Evolutionary conservation across 2,797 vertebrate genomes (phyloP).

Genomic region (Artibeus jamaicensis): DNA sequence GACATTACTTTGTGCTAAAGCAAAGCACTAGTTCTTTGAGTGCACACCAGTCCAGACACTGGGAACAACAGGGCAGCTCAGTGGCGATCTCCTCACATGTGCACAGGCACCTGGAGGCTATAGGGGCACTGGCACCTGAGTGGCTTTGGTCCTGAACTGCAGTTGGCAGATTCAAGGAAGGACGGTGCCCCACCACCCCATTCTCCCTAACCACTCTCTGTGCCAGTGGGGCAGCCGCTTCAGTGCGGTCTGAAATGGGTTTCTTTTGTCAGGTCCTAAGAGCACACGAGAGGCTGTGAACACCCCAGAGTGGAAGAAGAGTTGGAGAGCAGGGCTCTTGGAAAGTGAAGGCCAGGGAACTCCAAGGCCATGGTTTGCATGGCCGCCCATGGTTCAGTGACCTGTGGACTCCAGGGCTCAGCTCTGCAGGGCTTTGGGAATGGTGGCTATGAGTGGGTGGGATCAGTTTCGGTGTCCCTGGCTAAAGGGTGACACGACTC

Average conservation of each 20-base stretch:
- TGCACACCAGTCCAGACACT: neutral
- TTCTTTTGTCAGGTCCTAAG: constrained; percentile 7
- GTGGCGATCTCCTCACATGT: neutral
- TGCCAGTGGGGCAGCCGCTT: neutral
- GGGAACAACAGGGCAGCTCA: constrained; percentile 47
- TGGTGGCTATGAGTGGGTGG: constrained; percentile 50
- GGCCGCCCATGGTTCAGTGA: neutral
- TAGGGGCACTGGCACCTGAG: neutral
- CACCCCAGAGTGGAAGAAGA: neutral
- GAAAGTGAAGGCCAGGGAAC: neutral
- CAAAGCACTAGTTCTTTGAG: constrained; percentile 44
- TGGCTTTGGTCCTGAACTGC: neutral
- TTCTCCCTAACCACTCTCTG: neutral
- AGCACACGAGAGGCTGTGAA: neutral
- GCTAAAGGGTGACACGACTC: constrained; percentile 75
- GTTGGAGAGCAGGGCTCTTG: neutral
- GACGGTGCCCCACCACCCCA: neutral
- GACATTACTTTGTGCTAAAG: constrained; percentile 63
- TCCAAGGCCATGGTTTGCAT: neutral
- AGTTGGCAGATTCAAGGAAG: neutral
- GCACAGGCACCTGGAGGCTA: neutral
- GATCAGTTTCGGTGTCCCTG: constrained; percentile 78
- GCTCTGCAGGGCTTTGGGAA: constrained; percentile 64
- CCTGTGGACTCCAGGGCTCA: constrained; percentile 57
- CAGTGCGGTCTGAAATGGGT: constrained; percentile 5